phyloP scores from a whole-genome alignment of 1,140 invertebrate genomes.

The Lepidurus couesii region DNA sequence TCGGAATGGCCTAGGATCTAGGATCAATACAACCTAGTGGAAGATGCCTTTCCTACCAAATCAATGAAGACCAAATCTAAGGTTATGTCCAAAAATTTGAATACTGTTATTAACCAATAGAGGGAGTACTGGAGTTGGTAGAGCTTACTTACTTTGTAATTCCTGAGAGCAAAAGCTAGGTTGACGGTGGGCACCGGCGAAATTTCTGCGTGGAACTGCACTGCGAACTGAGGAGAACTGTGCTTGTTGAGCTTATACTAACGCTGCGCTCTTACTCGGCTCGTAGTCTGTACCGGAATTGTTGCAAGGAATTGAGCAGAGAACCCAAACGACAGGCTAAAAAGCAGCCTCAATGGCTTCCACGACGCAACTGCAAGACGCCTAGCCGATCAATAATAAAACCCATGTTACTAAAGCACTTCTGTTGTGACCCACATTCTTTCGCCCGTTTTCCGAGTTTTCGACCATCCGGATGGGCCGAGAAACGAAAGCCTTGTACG shows the following conservation, averaged over 20 bases:
- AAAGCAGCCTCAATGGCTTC: background rate
- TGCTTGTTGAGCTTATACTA: background rate
- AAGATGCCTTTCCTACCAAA: too few relatives aligned
- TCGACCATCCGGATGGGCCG: background rate
- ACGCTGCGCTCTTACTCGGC: background rate
- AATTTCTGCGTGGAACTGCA: background rate
- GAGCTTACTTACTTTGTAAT: too few relatives aligned
- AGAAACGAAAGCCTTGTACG: background rate
- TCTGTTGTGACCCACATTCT: slow-evolving; percentile 14
- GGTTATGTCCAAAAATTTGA: too few relatives aligned
- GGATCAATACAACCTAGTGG: too few relatives aligned
- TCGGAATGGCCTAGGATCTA: too few relatives aligned
- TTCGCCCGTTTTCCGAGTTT: background rate
- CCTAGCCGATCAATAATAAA: slow-evolving; percentile 11
- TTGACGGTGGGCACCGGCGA: too few relatives aligned
- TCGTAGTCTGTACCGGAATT: background rate
- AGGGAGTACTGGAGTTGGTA: too few relatives aligned
- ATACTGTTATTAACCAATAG: too few relatives aligned
- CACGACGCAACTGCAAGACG: slow-evolving; percentile 11
- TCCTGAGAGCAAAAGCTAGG: too few relatives aligned
- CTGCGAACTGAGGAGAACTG: background rate
- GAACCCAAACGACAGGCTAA: background rate
- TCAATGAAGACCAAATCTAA: too few relatives aligned
- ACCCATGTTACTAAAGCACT: background rate
- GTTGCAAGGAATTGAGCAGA: slow-evolving; percentile 1